Base-by-base conservation (phyloP, 2,888 invertebrate species). In the Pandemis heparana region DNA sequence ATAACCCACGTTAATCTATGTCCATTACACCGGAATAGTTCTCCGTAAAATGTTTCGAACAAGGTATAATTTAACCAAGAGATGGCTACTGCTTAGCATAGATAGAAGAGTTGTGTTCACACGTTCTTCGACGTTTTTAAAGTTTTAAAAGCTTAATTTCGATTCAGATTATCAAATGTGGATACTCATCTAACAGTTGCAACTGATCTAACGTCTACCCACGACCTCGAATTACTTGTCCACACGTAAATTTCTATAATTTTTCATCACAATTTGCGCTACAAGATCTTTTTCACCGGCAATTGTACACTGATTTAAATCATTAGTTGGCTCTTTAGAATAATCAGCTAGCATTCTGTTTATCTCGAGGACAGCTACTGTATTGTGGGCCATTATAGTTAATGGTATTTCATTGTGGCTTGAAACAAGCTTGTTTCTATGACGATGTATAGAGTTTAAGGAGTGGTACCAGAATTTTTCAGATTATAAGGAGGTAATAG, bases 301-400 rank as follows among this genome's bases (percentile, higher is more conserved):
- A n/a, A n/a, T 12, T 23, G 14, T 38, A 18, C 12, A n/a, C 43
- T 56, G 56, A 70, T 53, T 32, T 16, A 41, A 56, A 63, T 56
- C 43, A 46, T 63, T 53, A 70, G 63, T 56, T 32, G 6, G n/a
- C 7, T 56, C 16, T 56, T 70, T 43, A 63, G 63, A 62, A 39
- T 63, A 63, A 70, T 43, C 43, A 38, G 6, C 63, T 63, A 63
- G 23, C 70, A 43, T 41, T 70, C 18, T 12, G 6, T 23, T 32
- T 14, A n/a, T 6, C 43, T 43, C 70, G 70, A 70, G 63, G 70
- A 70, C 70, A 14, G 70, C 70, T 70, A 46, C 70, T 32, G 53
- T 56, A 4, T 56, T 32, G 53, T 10, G 1, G 16, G 16, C 23
- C 23, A 43, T 46, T 43, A 56, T 23, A 1, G 12, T 12, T 62